phyloP scores from a whole-genome alignment of 2,888 invertebrate species.

The Pollenia labialis region DNA sequence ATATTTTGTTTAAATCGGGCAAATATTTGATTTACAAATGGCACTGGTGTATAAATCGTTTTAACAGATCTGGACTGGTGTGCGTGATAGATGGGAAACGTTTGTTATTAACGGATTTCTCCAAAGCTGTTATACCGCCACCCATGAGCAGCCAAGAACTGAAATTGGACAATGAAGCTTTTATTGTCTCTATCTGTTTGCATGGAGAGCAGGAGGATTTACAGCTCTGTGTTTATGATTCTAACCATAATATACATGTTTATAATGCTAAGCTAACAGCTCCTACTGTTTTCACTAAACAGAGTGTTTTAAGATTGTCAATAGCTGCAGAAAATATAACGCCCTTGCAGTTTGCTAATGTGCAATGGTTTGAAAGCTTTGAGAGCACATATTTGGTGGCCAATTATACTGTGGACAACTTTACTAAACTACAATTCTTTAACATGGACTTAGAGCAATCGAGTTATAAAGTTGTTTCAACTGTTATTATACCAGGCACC shows the following conservation, averaged over 20 bases:
- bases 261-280: constrained; percentile 45
- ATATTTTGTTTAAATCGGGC: constrained; percentile 85
- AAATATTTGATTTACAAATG: constrained; percentile 87
- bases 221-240: constrained; percentile 77
- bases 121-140: constrained; percentile 91
- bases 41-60: constrained; percentile 86
- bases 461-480: neutral
- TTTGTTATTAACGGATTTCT: constrained; percentile 89
- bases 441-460: neutral
- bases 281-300: constrained; percentile 4
- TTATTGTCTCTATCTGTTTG: constrained; percentile 87
- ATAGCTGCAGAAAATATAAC: neutral
- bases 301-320: neutral
- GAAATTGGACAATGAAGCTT: constrained; percentile 83
- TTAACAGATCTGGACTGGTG: constrained; percentile 86
- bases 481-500: constrained; percentile 27
- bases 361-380: constrained; percentile 60
- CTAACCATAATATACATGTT: constrained; percentile 72
- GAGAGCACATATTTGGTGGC: constrained; percentile 48
- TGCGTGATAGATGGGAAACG: constrained; percentile 91
- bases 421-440: constrained; percentile 41
- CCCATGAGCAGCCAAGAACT: constrained; percentile 90
- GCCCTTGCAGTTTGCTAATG: constrained; percentile 59
- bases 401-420: constrained; percentile 24
- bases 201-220: constrained; percentile 72